phyloP scores from a whole-genome alignment of 2,888 invertebrate genomes.

The Fabriciana adippe region DNA sequence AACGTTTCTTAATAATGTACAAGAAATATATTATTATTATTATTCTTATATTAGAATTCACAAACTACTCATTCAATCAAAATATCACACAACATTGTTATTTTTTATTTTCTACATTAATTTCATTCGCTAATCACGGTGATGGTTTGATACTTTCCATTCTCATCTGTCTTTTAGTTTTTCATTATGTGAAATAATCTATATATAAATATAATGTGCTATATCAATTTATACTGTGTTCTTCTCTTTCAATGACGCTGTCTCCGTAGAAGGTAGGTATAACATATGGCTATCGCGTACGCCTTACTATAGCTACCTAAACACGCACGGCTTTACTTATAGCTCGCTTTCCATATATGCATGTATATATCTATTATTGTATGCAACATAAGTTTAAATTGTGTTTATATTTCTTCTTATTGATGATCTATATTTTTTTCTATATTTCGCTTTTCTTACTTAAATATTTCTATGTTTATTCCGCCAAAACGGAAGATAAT shows the following conservation, averaged over 20 bases:
- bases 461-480: neutral
- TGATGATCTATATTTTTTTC: neutral
- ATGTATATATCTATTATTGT: slow-evolving; percentile 13
- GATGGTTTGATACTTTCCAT: slow-evolving; percentile 76
- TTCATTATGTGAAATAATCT: slow-evolving; percentile 42
- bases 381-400: slow-evolving; percentile 16
- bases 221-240: slow-evolving; percentile 43
- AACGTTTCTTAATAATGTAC: neutral
- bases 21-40: neutral
- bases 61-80: neutral
- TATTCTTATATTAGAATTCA: neutral
- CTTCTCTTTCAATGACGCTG: slow-evolving; percentile 52
- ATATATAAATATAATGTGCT: slow-evolving; percentile 43
- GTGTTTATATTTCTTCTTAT: slow-evolving; percentile 9
- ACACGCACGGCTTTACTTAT: slow-evolving; percentile 49
- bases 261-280: slow-evolving; percentile 71
- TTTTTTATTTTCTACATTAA: slow-evolving; percentile 10
- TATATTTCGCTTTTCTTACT: neutral
- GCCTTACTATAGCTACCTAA: slow-evolving; percentile 51
- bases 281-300: slow-evolving; percentile 45
- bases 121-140: slow-evolving; percentile 64
- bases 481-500: neutral
- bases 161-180: slow-evolving; percentile 54
- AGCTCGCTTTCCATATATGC: slow-evolving; percentile 33
- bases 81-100: slow-evolving; percentile 6